Percentiles rank a stretch among this genome's conserved stretches.
phyloP scores from a whole-genome alignment of 2,113 vertebrate species.

The Camelus bactrianus region DNA sequence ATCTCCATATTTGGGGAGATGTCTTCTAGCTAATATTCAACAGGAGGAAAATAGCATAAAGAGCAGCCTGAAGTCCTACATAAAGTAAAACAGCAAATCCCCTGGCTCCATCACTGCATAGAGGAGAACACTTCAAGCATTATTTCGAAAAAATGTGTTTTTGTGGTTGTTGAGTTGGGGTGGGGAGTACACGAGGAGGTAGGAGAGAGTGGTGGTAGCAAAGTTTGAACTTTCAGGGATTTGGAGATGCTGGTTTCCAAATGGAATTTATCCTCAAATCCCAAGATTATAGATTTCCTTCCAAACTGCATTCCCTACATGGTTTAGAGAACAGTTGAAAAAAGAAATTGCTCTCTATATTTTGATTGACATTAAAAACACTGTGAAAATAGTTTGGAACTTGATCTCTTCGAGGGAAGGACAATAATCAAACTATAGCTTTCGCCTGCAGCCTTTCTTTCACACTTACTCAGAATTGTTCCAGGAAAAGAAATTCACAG shows the following conservation, averaged over 20 bases:
- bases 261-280: constrained; percentile 72
- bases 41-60: not conserved
- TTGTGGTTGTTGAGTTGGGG: not conserved
- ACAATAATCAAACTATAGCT: constrained; percentile 63
- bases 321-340: constrained; percentile 61
- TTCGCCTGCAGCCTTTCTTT: constrained; percentile 61
- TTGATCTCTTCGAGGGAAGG: constrained; percentile 66
- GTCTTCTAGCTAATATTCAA: not conserved
- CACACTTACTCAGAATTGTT: constrained; percentile 74
- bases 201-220: not conserved
- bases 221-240: constrained; percentile 6
- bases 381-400: constrained; percentile 74
- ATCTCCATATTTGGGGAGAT: not conserved
- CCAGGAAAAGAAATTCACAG: constrained; percentile 76
- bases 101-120: not conserved
- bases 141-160: constrained; percentile 18
- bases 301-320: constrained; percentile 70
- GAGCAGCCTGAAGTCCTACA: not conserved
- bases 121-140: not conserved
- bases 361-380: constrained; percentile 77
- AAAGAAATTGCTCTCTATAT: constrained; percentile 58
- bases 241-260: constrained; percentile 56
- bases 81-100: not conserved
- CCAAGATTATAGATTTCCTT: constrained; percentile 76
- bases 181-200: not conserved